These are phyloP conservation scores for Ambastaia sidthimunki DNA, from an alignment of 2,797 vertebrate species.

Conservation along the genomic window DNA sequence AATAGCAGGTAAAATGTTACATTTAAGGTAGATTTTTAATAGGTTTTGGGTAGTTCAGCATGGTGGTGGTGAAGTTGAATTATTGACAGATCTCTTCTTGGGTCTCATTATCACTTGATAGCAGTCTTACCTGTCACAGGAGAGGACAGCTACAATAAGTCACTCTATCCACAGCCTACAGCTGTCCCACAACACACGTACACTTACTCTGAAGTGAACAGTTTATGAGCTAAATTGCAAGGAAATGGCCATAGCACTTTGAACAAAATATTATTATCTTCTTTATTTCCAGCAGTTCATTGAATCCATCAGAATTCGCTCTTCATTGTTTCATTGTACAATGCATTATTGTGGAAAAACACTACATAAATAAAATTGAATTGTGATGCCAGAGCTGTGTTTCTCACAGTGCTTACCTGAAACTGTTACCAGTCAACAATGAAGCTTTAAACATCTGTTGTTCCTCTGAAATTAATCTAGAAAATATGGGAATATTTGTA, in stretches of 20 bases:
- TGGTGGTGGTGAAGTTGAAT: slow-evolving; percentile 63
- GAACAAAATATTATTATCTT: background rate
- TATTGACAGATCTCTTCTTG: slow-evolving; percentile 67
- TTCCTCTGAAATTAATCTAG: too few species aligned
- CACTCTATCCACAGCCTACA: slow-evolving; percentile 69
- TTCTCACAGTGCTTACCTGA: too few species aligned
- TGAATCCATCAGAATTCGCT: background rate
- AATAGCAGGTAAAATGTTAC: too few species aligned
- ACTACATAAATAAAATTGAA: too few species aligned
- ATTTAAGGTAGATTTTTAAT: too few species aligned
- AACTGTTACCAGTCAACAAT: too few species aligned
- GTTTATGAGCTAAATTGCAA: slow-evolving; percentile 6
- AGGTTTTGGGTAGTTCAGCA: too few species aligned
- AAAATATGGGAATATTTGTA: too few species aligned
- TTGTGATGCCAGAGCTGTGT: too few species aligned
- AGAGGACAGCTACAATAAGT: slow-evolving; percentile 71
- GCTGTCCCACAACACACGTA: slow-evolving; percentile 55
- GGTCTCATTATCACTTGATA: slow-evolving; percentile 73
- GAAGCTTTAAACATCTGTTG: too few species aligned
- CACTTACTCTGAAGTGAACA: background rate
- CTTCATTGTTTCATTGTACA: background rate
- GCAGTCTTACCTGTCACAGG: slow-evolving; percentile 67
- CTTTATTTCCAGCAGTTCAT: background rate
- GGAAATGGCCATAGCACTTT: background rate
- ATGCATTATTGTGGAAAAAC: too few species aligned